Evolutionary conservation across 2,797 vertebrate species (phyloP).

Genomic region (Acipenser oxyrinchus): DNA sequence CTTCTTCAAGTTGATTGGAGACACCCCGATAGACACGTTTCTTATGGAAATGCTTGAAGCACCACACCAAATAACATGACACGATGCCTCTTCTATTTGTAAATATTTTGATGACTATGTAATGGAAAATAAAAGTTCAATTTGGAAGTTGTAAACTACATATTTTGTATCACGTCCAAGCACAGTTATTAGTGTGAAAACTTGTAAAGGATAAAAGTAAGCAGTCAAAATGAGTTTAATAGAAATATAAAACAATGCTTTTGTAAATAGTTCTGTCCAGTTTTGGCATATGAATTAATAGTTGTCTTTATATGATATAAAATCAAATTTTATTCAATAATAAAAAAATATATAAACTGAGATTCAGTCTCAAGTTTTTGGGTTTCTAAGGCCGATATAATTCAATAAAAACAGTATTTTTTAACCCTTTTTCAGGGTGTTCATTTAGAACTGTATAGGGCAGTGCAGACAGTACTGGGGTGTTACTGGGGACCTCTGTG

Average conservation of each 20-base stretch:
- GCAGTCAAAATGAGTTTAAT: conserved; percentile 42
- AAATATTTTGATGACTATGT: conserved; percentile 48
- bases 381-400: too few relatives aligned
- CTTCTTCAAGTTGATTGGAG: conserved; percentile 96
- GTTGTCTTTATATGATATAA: conserved; percentile 50
- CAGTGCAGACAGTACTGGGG: too few relatives aligned
- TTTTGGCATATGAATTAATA: conserved; percentile 40
- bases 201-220: conserved; percentile 29
- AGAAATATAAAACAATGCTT: conserved; percentile 40
- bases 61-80: conserved; percentile 69
- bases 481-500: too few relatives aligned
- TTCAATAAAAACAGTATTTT: too few relatives aligned
- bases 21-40: conserved; percentile 96
- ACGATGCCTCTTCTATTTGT: conserved; percentile 37
- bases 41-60: conserved; percentile 99
- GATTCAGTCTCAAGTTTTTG: too few relatives aligned
- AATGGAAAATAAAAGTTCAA: conserved; percentile 43
- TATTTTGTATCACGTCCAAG: conserved; percentile 54
- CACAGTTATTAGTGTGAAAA: conserved; percentile 43
- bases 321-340: conserved; percentile 60
- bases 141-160: conserved; percentile 48
- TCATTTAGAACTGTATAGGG: too few relatives aligned
- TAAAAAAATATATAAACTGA: conserved; percentile 15
- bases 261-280: conserved; percentile 66
- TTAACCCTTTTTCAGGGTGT: too few relatives aligned